Base-by-base conservation (phyloP, 2,797 vertebrate genomes). In the Cossypha niveicapilla region DNA sequence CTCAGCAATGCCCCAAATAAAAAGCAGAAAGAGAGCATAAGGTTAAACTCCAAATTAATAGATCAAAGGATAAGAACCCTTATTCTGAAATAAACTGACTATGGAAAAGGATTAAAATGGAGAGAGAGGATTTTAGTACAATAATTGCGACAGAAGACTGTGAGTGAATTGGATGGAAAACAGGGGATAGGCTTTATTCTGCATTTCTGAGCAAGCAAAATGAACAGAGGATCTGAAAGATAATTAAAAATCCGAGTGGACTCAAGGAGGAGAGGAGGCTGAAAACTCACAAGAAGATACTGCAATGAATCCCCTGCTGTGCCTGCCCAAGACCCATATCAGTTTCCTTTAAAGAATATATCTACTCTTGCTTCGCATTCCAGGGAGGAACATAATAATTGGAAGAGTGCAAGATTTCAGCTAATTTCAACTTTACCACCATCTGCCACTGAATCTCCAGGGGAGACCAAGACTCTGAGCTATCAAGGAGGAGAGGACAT, bases 21-120 rank as follows among this genome's bases (percentile, higher is more conserved):
- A 96, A 93, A 86, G 50, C 71, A 72, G 57, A 87, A 87, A 87
- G 23, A 63, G 92, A 83, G 50, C 86, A 86, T 66, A 86, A 96
- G 92, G 93, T 96, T 96, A 96, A 96, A 96, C 88, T 83, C 75
- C 77, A 95, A 96, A 96, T 95, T 93, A 95, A 95, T 93, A 95
- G 96, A 96, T 95, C 92, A 94, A 93, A 95, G 92, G 91, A 95
- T 95, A 96, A 95, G 90, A 91, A 87, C 88, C 54, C 72, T 95
- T 95, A 96, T 95, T 96, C 93, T 89, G 93, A 95, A 96, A 94
- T 95, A 96, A 95, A 96, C 93, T 94, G 86, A 87, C 95, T 91
- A 74, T 91, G 81, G 92, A 80, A 93, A 96, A 92, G 86, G 96
- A 97, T 96, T 96, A 95, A 96, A 95, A 94, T 37, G 54, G 67